Evolutionary conservation across 2,797 vertebrate genomes (phyloP), one percentile per base, ranked within the genome.

Genomic region (Enteromius paludinosus): DNA sequence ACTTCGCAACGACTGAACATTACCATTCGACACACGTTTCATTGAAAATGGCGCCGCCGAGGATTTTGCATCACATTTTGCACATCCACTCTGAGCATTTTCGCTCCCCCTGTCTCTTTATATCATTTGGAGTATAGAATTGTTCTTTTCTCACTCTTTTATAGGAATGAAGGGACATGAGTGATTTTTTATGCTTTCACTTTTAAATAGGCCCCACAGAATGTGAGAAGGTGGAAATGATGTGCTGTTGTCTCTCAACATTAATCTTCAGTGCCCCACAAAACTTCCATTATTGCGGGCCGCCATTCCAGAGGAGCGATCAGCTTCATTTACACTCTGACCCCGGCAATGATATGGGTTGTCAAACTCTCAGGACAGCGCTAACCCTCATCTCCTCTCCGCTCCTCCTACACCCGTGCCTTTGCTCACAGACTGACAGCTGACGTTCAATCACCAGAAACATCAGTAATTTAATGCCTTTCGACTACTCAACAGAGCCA

Each of bases 401-500:
- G 7, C 61, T 74, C 23, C 14, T 28, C 25, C 73, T 68, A 47
- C 20, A 23, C 20, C 45, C 15, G 35, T 38, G 33, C 30, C 52
- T 71, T 89, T 85, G 89, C 88, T 84, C 70, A 77, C 71, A 74
- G 86, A 93, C 78, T 86, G 87, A 94, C 91, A 92, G 91, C 78
- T 91, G 89, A 89, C 85, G 88, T 90, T 93, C 85, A 87, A 92
- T 92, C 90, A 91, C 78, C 86, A 3, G 85, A 83, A 83, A 89
- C 87, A 89, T 89, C 86, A 86, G 89, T 87, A 93, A 94, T 95
- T 93, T 93, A 93, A 91, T 5, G 87, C 89, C 93, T 93, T 93
- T 95, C 92, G 92, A 92, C 88, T 85, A 90, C 86, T 82, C 88
- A 85, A 89, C 83, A 93, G 88, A 83, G 80, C 92, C 90, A 92